Percentiles rank a stretch among this genome's conserved stretches.
Evolutionary conservation across 2,113 vertebrate species (phyloP).

Genomic region (Phocoena sinus): DNA sequence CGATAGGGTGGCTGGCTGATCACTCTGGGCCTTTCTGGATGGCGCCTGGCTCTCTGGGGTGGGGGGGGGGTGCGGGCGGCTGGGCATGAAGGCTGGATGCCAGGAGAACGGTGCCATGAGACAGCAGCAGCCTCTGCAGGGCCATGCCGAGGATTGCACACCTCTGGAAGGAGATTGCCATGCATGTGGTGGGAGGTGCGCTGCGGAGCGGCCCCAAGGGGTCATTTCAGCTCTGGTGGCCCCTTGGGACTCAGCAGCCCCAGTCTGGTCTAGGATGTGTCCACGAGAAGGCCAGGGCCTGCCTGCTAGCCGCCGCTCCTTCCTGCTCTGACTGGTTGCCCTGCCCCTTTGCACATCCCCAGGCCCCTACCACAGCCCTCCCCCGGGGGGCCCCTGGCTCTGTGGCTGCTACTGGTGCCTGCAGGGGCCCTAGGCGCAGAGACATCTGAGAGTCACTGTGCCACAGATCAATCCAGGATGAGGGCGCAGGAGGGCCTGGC

Average conservation of each 20-base stretch:
- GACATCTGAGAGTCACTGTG: background rate
- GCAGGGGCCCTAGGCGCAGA: background rate
- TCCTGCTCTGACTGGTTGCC: background rate
- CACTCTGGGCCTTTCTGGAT: background rate
- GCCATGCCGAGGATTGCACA: background rate
- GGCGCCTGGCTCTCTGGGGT: background rate
- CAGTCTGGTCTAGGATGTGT: background rate
- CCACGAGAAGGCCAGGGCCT: background rate
- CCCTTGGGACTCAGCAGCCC: too few relatives aligned
- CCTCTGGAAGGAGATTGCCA: background rate
- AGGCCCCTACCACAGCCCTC: background rate
- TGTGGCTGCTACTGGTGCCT: background rate
- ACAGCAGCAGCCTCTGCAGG: fast-evolving
- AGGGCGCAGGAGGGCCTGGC: constrained; percentile 18
- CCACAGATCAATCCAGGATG: constrained; percentile 30
- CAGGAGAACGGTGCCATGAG: fast-evolving
- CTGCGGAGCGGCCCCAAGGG: too few relatives aligned
- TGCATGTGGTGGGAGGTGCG: background rate
- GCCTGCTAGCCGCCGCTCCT: background rate
- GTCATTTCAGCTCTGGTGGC: background rate
- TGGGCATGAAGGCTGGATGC: background rate
- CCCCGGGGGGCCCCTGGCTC: background rate
- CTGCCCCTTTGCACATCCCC: background rate
- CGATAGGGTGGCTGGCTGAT: background rate
- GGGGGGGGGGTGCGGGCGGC: too few relatives aligned